phyloP scores from a whole-genome alignment of 2,113 vertebrate genomes.

The Malurus cyaneus region DNA sequence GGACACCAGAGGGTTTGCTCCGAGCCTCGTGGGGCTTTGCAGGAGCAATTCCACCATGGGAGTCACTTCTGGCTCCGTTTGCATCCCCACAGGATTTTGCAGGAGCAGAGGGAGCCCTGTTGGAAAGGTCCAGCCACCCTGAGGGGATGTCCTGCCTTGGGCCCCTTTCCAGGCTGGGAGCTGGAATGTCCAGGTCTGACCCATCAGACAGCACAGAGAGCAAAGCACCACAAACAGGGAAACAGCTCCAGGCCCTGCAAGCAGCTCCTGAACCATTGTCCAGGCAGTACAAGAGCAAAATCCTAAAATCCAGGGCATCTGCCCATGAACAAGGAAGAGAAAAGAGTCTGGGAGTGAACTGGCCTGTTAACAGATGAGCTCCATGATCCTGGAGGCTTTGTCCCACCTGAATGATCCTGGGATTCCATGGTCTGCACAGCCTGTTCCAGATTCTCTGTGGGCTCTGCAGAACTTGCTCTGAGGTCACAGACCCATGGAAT shows the following conservation, averaged over 20 bases:
- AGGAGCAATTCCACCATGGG: no score
- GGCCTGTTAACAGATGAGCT: no score
- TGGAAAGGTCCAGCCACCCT: no score
- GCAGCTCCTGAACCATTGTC: neutral
- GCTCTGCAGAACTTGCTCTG: neutral
- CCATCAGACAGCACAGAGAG: rapidly evolving
- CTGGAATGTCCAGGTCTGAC: neutral
- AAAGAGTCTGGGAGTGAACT: neutral
- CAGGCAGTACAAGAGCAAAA: neutral
- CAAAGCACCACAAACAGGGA: neutral
- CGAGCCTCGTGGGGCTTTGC: neutral
- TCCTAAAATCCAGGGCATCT: neutral
- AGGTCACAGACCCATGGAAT: rapidly evolving
- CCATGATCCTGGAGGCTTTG: neutral
- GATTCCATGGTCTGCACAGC: neutral
- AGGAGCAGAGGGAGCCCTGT: no score
- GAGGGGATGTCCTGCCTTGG: no score
- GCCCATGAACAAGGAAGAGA: neutral
- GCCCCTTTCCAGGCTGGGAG: no score
- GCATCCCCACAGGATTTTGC: no score
- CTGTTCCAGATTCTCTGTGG: neutral
- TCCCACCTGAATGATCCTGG: neutral
- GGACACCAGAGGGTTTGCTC: neutral
- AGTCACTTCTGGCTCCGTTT: no score
- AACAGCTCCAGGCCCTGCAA: neutral